Evolutionary conservation across 2,113 vertebrate species (phyloP), one percentile per base, ranked within the genome.

Genomic region (Mesitornis unicolor): DNA sequence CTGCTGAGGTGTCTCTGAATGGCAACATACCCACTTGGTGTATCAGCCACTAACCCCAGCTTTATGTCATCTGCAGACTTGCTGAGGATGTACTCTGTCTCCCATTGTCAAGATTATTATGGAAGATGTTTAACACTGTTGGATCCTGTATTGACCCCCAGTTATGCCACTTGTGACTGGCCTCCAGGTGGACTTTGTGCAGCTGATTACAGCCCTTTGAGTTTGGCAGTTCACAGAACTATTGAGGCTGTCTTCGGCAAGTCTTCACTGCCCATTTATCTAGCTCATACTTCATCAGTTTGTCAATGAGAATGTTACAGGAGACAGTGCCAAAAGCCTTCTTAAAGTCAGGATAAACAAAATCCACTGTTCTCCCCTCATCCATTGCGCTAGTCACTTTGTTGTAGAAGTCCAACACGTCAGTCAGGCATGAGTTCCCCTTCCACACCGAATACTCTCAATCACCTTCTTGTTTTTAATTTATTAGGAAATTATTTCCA

Each of bases 1-100:
- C 25, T 31, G 42, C 38, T 0, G 1, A 78, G 13, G 21, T 63
- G 14, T 4, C 31, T 48, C 73, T 74, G 64, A 65, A 70, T 31
- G n/a, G 15, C 38, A 67, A 1, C 15, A 24, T 56, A 50, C 9
- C 7, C 4, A 21, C 11, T 14, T 43, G 43, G 6, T 29, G 4
- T 64, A 18, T 22, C 0, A 0, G 11, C 38, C 33, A 22, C 10
- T 28, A 18, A 18, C 69, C 43, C 13, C 35, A 74, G 45, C 40
- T 54, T 77, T 86, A 4, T 18, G 11, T 56, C 13, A 47, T 42
- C 8, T 51, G 11, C 19, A 70, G 68, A 51, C 20, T 36, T 42
- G 47, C 36, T 73, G 59, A 67, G 20, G 9, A 16, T 67, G 13
- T 1, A 26, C 10, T 78, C 60, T 70, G 28, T 40, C 42, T 79